A percentile compares a stretch with the other conserved stretches of the same genome.
phyloP scores from a whole-genome alignment of 2,113 vertebrate species.

The Ellobius talpinus region DNA sequence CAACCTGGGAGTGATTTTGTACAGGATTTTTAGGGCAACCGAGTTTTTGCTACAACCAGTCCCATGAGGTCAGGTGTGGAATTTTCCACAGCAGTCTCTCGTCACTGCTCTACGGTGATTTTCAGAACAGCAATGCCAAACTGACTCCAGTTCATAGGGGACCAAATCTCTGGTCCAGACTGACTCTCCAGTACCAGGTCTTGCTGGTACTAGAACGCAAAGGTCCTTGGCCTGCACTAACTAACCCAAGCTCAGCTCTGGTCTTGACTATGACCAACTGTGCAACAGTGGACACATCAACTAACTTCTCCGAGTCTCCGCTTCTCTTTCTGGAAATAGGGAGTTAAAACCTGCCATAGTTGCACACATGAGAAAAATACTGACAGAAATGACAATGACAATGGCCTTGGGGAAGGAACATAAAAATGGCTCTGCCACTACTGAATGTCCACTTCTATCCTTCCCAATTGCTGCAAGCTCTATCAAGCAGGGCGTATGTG shows the following conservation, averaged over 20 bases:
- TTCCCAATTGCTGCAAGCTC: background rate
- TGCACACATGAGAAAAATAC: background rate
- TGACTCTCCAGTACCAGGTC: background rate
- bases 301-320: background rate
- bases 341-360: background rate
- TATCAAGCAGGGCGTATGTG: background rate
- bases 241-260: background rate
- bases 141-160: background rate
- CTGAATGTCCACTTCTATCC: background rate
- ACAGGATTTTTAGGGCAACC: background rate
- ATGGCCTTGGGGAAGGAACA: background rate
- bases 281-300: background rate
- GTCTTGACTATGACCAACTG: background rate
- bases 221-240: background rate
- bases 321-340: background rate
- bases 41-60: background rate
- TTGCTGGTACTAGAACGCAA: background rate
- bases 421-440: accelerated
- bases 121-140: background rate
- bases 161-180: background rate
- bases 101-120: background rate
- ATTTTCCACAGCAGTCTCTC: background rate
- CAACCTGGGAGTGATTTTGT: background rate
- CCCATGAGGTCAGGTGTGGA: background rate
- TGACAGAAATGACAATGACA: accelerated